phyloP scores from a whole-genome alignment of 2,888 invertebrate genomes.

The Autographa pulchrina region DNA sequence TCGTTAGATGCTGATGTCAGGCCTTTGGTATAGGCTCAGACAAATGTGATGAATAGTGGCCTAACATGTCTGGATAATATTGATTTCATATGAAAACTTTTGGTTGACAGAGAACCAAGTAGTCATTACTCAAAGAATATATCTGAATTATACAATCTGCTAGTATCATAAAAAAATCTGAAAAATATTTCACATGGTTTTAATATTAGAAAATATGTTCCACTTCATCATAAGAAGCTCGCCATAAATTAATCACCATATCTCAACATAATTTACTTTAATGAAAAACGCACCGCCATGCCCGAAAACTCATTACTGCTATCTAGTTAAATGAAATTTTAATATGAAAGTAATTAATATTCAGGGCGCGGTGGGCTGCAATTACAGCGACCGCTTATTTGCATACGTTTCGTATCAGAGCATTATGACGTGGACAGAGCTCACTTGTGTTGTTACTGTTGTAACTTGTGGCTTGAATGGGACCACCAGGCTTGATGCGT shows the following conservation, averaged over 20 bases:
- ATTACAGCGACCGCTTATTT: constrained; percentile 32
- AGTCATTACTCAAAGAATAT: too few relatives aligned
- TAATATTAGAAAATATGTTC: not conserved
- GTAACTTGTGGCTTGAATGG: not conserved
- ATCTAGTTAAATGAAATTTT: constrained; percentile 52
- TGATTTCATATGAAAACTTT: not conserved
- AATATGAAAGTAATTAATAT: constrained; percentile 59
- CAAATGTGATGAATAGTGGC: not conserved
- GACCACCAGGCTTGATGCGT: not conserved
- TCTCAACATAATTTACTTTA: constrained; percentile 44
- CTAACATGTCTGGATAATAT: not conserved
- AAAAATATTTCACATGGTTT: not conserved
- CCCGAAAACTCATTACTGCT: constrained; percentile 47
- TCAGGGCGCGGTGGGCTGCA: constrained; percentile 39
- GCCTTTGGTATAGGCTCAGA: not conserved
- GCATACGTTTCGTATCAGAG: constrained; percentile 35
- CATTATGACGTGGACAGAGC: constrained; percentile 9
- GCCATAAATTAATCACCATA: constrained; percentile 20
- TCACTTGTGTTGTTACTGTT: constrained; percentile 5
- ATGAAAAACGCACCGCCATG: constrained; percentile 36
- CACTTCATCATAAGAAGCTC: not conserved
- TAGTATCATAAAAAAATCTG: not conserved
- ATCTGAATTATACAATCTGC: too few relatives aligned
- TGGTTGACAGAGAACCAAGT: too few relatives aligned
- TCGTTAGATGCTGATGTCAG: not conserved